A percentile compares a stretch with the other conserved stretches of the same genome.
Evolutionary conservation across 2,888 invertebrate genomes (phyloP).

Genomic region (Allacma fusca): DNA sequence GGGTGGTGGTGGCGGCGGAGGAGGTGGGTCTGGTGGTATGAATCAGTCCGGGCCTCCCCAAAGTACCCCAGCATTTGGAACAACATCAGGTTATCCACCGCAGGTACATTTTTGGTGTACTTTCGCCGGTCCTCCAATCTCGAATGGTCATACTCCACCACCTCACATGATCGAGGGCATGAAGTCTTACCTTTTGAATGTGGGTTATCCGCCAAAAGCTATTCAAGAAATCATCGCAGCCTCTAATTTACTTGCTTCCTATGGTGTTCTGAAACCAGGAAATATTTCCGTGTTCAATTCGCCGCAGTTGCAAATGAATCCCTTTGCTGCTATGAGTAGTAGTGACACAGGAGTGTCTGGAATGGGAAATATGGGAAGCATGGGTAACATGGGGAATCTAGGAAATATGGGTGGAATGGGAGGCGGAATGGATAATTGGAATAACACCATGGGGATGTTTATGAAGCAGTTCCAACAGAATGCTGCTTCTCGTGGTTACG

Average conservation of each 20-base stretch:
- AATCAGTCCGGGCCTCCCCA: conserved; percentile 22
- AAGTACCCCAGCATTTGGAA: conserved; percentile 31
- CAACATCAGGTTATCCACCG: conserved; percentile 60
- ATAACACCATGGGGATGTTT: conserved; percentile 60
- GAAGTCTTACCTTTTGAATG: conserved; percentile 59
- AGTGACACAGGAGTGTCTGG: conserved; percentile 52
- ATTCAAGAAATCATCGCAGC: conserved; percentile 60
- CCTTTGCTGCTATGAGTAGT: conserved; percentile 53
- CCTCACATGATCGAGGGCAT: conserved; percentile 61
- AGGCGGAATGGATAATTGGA: conserved; percentile 55
- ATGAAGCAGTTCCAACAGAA: conserved; percentile 61
- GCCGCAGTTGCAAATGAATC: conserved; percentile 60
- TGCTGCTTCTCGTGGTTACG: conserved; percentile 51
- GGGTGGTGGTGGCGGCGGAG: conserved; percentile 47
- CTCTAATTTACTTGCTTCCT: conserved; percentile 59
- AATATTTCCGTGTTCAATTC: conserved; percentile 61
- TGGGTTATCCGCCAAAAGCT: conserved; percentile 59
- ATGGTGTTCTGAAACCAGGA: conserved; percentile 60
- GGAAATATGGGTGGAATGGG: conserved; percentile 34
- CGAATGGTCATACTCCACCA: conserved; percentile 61
- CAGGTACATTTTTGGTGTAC: conserved; percentile 62
- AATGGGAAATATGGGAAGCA: conserved; percentile 57
- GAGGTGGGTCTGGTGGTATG: conserved; percentile 47
- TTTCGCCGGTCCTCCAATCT: conserved; percentile 61
- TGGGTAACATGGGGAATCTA: conserved; percentile 45